Evolutionary conservation across 2,888 invertebrate species (phyloP), one percentile per base, ranked within the genome.

Genomic region (Tromatobia lineatoria): DNA sequence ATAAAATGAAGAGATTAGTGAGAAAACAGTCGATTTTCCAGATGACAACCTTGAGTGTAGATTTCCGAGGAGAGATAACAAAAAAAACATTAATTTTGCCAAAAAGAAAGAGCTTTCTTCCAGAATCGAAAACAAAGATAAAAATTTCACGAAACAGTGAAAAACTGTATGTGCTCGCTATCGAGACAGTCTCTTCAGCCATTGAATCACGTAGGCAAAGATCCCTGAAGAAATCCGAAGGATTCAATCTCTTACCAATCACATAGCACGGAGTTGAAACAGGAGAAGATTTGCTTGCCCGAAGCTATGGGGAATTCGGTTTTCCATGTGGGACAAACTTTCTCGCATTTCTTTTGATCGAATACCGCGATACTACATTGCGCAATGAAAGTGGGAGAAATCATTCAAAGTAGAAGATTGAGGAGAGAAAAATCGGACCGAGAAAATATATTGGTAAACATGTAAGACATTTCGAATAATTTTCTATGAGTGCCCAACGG

Each of bases 191-290:
- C 61, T 61, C 29, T 52, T 42, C 52, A 20, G 45, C 69, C 38
- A 25, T 54, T 70, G 38, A 20, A 70, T 76, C 29, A 8, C 47
- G 23, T 15, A 47, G 47, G 59, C 47, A 11, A 23, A 23, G 57
- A 66, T 59, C 76, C 57, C 47, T n/a, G 47, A 59, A 73, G 82
- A 34, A 52, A 73, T 77, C 59, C 59, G 38, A 42, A 47, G 50
- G 45, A 77, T 77, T 47, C 57, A 77, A 77, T 82, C 66, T 77
- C 77, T 73, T 50, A 77, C 57, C 77, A 77, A 82, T 77, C 77
- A 73, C 82, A 80, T 66, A 50, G n/a, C 25, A 47, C 50, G 20
- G 74, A 11, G 45, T 66, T 81, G 61, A 71, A 76, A 69, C 71
- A 25, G 47, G 64, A 71, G 54, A 15, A 64, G 45, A 15, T 67